Evolutionary conservation across 1,140 invertebrate species (phyloP), one percentile per base, ranked within the genome.

Genomic region (Tetramorium alpestre): DNA sequence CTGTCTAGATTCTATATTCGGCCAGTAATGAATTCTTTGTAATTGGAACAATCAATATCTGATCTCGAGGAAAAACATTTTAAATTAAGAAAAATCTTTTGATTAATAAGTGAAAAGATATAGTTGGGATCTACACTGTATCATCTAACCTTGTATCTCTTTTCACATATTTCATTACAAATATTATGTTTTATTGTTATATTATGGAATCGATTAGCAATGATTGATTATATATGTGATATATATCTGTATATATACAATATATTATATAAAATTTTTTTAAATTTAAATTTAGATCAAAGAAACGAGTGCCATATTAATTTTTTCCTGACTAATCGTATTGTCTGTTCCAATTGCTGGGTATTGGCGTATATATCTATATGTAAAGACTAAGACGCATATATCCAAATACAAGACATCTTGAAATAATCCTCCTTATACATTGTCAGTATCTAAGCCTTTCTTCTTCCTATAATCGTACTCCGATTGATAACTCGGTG

Each of bases 401-500:
- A 33, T n/a, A 44, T 58, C 16, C 10, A 7, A 16, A 16, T 47
- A 60, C 13, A 25, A 60, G 25, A 64, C 11, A 2, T 10, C 25
- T 65, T 56, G 25, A 28, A 80, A 38, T 67, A 49, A 72, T 75
- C 18, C 56, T 75, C 18, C 56, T 76, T 44, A 82, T 0, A 86
- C 73, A 33, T 56, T 73, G 22, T 92, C 90, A 13, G 65, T 56
- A n/a, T 93, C 92, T 16, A 88, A 56, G n/a, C 73, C 72, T 56
- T 93, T 93, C 49, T 93, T 93, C 69, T 92, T 93, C 25, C 87
- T 80, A 22, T 93, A 93, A 77, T 93, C 88, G 13, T 92, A 72
- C 41, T 93, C 93, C 0, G 93, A 93, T 60, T 92, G 91, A 86
- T 93, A 93, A 58, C 91, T 92, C 16, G 93, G 93, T 16, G 86